These are phyloP conservation scores for Glareola pratincola DNA, from an alignment of 2,113 vertebrate genomes.

Conservation along the genomic window DNA sequence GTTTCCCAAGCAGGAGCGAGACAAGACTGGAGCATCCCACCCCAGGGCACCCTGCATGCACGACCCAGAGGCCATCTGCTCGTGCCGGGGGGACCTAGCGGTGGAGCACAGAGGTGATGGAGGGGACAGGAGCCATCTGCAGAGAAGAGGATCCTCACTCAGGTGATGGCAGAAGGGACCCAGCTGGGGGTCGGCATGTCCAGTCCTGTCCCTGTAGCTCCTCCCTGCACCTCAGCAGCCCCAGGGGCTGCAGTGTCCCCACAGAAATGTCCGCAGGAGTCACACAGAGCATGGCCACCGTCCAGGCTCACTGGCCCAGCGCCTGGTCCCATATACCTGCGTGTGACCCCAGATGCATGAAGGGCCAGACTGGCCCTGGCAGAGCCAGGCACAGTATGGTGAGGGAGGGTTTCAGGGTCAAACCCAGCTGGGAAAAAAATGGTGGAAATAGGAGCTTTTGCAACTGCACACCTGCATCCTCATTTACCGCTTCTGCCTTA, in stretches of 20 bases:
- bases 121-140: not conserved
- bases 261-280: not conserved
- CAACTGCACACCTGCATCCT: not conserved
- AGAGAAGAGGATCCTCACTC: not conserved
- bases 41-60: not conserved
- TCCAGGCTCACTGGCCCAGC: not conserved
- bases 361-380: not conserved
- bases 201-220: not conserved
- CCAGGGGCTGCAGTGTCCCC: not conserved
- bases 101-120: not conserved
- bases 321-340: too few relatives aligned
- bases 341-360: accelerated
- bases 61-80: not conserved
- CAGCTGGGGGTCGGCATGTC: accelerated
- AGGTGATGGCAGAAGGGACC: not conserved
- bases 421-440: not conserved
- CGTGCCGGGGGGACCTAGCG: not conserved
- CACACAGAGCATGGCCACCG: not conserved
- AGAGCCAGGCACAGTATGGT: not conserved
- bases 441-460: not conserved
- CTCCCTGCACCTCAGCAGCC: not conserved
- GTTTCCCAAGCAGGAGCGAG: not conserved
- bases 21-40: not conserved
- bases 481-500: not conserved
- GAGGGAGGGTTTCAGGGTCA: not conserved